Evolutionary conservation across 2,888 invertebrate species (phyloP).

Genomic region (Scaptomyza parva): DNA sequence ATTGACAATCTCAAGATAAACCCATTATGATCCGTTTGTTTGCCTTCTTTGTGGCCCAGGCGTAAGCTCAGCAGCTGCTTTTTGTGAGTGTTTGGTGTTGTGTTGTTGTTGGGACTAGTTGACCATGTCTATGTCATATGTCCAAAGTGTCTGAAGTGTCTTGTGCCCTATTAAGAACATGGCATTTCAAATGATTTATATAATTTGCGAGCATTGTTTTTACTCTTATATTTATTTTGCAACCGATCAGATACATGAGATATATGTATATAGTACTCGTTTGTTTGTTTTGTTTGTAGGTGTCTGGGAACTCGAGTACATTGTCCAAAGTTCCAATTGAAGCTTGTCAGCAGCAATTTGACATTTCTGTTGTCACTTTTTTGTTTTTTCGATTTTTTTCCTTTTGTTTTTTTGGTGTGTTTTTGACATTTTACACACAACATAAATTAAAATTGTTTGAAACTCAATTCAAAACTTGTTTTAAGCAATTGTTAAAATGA

Average conservation of each 20-base stretch:
- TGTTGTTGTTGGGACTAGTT: conserved; percentile 23
- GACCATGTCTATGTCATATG: conserved; percentile 65
- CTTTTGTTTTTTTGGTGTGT: conserved; percentile 44
- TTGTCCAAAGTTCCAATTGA: conserved; percentile 40
- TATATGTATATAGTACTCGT: conserved; percentile 17
- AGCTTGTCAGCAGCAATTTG: conserved; percentile 70
- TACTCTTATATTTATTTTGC: conserved; percentile 19
- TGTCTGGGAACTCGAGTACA: conserved; percentile 41
- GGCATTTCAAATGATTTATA: conserved; percentile 77
- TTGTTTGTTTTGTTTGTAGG: conserved; percentile 46
- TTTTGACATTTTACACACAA: conserved; percentile 74
- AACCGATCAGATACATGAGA: conserved; percentile 48
- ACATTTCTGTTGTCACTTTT: conserved; percentile 76
- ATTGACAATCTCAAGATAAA: conserved; percentile 61
- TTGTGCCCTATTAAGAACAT: conserved; percentile 74
- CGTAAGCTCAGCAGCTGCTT: conserved; percentile 68
- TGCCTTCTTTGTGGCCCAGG: conserved; percentile 11
- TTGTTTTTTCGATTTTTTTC: no score
- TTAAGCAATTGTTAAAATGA: conserved; percentile 24
- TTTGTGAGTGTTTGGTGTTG: conserved; percentile 24
- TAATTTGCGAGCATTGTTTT: conserved; percentile 68
- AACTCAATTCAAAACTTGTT: conserved; percentile 16
- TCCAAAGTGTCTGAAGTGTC: conserved; percentile 69
- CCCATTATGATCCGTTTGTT: conserved; percentile 23
- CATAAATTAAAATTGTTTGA: conserved; percentile 70